Evolutionary conservation across 1,140 invertebrate genomes (phyloP), one percentile per base, ranked within the genome.

Genomic region (Diachasmimorpha longicaudata): DNA sequence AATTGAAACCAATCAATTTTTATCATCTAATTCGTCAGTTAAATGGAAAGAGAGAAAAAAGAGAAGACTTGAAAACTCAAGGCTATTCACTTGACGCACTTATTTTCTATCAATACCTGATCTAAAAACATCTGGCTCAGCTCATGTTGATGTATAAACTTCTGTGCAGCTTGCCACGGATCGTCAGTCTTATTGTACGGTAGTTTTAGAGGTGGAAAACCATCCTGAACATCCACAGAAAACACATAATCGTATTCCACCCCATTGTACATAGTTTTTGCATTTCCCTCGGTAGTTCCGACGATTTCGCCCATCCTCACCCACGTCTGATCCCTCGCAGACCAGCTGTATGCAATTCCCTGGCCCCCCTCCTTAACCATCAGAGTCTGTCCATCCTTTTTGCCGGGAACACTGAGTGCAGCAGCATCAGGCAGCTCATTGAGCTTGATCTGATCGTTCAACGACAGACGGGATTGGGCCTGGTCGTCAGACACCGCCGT

Each of bases 191-290:
- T 91, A 85, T 99, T 99, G 85, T 96, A 99, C 0, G 97, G 97
- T 68, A 99, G 88, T 87, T 99, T 98, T 4, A 99, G 88, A 0
- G 96, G 92, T 1, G 95, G 94, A 63, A 93, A 92, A 1, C 94
- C 96, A 84, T 98, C 97, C 84, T 98, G 95, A 74, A 99, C 94
- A 81, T 98, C 97, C 4, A 99, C 96, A 78, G 92, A 94, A 86
- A 99, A 99, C 19, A 99, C 97, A 89, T 93, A 98, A 90, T 99
- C 98, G 86, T 99, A 99, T 82, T 96, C 94, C 91, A 94, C 93
- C 79, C 97, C 97, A 83, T 98, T 93, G 84, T 93, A 93, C 74
- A 96, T 85, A 21, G 92, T 93, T 87, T 96, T 98, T 8, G 94
- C 91, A 67, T 93, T 90, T 0, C 90, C 91, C 2, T 91, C 90